Evolutionary conservation across 2,888 invertebrate genomes (phyloP), one percentile per base, ranked within the genome.

Genomic region (Tanytarsus gracilentus): DNA sequence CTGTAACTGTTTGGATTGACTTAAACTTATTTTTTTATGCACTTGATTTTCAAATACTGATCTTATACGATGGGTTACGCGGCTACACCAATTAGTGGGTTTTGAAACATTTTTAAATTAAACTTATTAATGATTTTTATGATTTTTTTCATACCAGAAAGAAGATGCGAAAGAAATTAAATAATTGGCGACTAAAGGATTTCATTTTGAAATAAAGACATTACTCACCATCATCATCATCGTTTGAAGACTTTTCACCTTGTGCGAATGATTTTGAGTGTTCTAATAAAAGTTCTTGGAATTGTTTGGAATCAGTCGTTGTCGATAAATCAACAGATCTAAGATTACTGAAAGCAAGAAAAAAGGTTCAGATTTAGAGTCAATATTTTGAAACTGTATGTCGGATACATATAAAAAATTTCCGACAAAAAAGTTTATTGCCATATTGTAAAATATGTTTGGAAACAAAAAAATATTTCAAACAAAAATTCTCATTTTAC

Each of bases 261-360:
- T 77, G 58, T 74, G 77, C 72, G 62, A 86, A 72, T 33, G 80
- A 79, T 70, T 87, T 86, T 68, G 85, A 83, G 69, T 88, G 83
- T 73, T 90, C 89, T 71, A 89, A 75, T 55, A 89, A 77, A 65
- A 87, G 74, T 67, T 84, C 79, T 72, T 90, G 89, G 67, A 89
- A 77, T 63, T 82, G 79, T 71, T 84, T 84, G 62, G 74, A 74
- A 66, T 74, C 74, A 61, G 70, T 71, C 68, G 68, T 76, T 63
- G 77, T 75, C 65, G 81, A 79, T 67, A 86, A 80, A 71, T 92
- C 91, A 67, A 88, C 80, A 55, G 90, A 85, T 71, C 87, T 83
- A 68, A 88, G 78, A 70, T 87, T 82, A 74, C 86, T 86, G 79
- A 2, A 73, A 78, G 73, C 72, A 73, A 63, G 62, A 26, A 26